A percentile compares a stretch with the other conserved stretches of the same genome.
Evolutionary conservation across 2,888 invertebrate genomes (phyloP).

Genomic region (Ennomos quercinarius): DNA sequence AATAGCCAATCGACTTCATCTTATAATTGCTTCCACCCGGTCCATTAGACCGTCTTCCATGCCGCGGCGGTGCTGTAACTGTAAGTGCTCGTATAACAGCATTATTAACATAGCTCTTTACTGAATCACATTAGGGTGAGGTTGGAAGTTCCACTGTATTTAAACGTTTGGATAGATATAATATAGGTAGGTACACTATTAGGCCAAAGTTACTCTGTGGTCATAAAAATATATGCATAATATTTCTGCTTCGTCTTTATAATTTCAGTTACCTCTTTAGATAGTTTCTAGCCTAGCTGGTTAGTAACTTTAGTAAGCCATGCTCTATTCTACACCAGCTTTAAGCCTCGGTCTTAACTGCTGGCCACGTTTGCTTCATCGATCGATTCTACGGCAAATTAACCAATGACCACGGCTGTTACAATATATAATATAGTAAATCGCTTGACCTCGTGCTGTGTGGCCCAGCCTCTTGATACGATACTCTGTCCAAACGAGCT

Average conservation of each 20-base stretch:
- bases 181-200: not conserved
- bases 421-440: too few species aligned
- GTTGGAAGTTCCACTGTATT: not conserved
- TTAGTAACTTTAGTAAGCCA: too few species aligned
- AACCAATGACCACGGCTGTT: too few species aligned
- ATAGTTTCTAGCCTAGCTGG: too few species aligned
- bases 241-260: too few species aligned
- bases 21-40: conserved; percentile 24
- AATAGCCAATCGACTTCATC: conserved; percentile 14
- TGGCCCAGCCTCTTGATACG: conserved; percentile 8
- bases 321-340: too few species aligned
- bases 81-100: conserved; percentile 52
- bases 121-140: conserved; percentile 24
- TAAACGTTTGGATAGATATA: not conserved
- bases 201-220: not conserved
- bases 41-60: conserved; percentile 32
- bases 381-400: too few species aligned
- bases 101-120: conserved; percentile 48
- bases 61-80: conserved; percentile 7
- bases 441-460: not conserved
- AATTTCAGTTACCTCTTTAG: too few species aligned
- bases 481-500: conserved; percentile 18
- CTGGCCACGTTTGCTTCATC: too few species aligned
- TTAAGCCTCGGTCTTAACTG: too few species aligned
- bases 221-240: too few species aligned